These are phyloP conservation scores for Archivesica marissinica DNA, from an alignment of 1,140 invertebrate genomes.

Conservation along the genomic window DNA sequence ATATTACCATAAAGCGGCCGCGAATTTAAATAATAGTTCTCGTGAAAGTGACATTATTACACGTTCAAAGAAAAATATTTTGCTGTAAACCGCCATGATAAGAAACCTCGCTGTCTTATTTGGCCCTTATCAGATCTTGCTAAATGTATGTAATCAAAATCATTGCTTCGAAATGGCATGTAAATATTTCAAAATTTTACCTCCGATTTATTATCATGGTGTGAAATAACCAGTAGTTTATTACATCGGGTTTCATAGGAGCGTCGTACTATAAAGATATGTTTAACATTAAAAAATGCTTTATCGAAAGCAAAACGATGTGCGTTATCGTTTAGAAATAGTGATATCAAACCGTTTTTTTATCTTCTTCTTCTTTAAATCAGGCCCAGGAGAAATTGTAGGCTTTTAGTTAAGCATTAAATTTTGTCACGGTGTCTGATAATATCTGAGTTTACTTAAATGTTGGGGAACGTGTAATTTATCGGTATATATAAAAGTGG, in stretches of 20 bases:
- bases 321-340: constrained; percentile 5
- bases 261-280: neutral
- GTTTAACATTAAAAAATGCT: constrained; percentile 19
- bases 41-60: constrained; percentile 48
- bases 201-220: constrained; percentile 37
- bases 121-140: constrained; percentile 48
- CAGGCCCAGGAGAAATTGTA: neutral
- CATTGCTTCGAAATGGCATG: constrained; percentile 59
- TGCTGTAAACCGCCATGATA: constrained; percentile 46
- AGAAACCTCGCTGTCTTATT: constrained; percentile 24
- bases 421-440: neutral
- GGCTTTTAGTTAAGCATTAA: constrained; percentile 22
- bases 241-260: neutral
- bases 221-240: constrained; percentile 41
- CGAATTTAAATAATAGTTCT: constrained; percentile 58
- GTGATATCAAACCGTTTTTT: neutral
- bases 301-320: neutral
- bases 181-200: constrained; percentile 56
- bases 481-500: neutral
- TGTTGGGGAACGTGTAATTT: neutral
- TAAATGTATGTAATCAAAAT: constrained; percentile 63
- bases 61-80: constrained; percentile 53
- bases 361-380: neutral
- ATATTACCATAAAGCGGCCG: constrained; percentile 45
- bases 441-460: neutral